A percentile compares a stretch with the other conserved stretches of the same genome.
Conservation (phyloP, 2,113 vertebrate genomes). For the Ploceus nigricollis region DNA sequence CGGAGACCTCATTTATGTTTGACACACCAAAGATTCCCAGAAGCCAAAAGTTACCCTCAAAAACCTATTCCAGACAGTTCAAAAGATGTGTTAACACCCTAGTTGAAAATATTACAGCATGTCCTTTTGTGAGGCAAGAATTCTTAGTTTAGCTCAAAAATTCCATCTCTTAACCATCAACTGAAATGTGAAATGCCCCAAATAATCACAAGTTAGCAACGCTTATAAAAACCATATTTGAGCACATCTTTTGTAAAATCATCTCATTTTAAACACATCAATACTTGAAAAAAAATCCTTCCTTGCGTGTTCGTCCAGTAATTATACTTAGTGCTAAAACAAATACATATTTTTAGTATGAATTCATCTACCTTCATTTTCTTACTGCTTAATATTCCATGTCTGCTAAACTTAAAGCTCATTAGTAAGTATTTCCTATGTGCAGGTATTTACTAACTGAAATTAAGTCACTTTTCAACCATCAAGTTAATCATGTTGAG, state of each 20-base stretch:
- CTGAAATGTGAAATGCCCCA: not conserved
- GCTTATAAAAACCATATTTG: not conserved
- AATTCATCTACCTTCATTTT: not conserved
- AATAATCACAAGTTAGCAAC: not conserved
- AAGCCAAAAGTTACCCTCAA: not conserved
- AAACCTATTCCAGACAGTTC: not conserved
- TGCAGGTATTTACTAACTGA: not conserved
- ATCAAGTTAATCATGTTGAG: not conserved
- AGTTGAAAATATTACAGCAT: not conserved
- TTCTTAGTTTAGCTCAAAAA: not conserved
- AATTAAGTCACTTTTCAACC: not conserved
- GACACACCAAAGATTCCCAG: not conserved
- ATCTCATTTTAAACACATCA: not conserved
- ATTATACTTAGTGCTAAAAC: not conserved
- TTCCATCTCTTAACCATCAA: not conserved
- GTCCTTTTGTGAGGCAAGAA: not conserved
- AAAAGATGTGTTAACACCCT: not conserved
- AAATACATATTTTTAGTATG: not conserved
- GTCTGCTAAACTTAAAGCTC: not conserved
- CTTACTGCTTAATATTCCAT: not conserved
- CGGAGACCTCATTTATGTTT: not conserved
- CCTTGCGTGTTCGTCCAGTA: not conserved
- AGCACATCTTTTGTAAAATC: not conserved
- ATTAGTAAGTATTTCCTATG: not conserved
- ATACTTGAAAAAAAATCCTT: not conserved